Evolutionary conservation across 2,888 invertebrate species (phyloP), one percentile per base, ranked within the genome.

Genomic region (Hyppa rectilinea): DNA sequence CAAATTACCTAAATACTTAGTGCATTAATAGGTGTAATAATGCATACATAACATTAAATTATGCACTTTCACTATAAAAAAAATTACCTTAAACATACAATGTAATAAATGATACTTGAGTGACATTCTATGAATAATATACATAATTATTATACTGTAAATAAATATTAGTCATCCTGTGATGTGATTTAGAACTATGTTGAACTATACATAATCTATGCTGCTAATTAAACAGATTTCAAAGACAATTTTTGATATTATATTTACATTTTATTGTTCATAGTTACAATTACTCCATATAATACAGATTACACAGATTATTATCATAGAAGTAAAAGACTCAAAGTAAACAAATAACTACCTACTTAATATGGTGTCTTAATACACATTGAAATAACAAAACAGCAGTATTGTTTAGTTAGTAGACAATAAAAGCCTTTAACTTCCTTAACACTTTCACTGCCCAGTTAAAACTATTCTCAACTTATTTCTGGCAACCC

Each of bases 211-310:
- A 36, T 29, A 47, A 58, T 26, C 38, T 20, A 31, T 66, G 26
- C 50, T 40, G 45, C 23, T 36, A 29, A 49, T 56, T 38, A 62
- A 76, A 61, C 40, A 20, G 10, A 64, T 75, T 49, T 43, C 10
- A 70, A 75, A 59, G 49, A 61, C 45, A 50, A 34, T 62, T 63
- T 62, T 62, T 36, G 17, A 66, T 76, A 71, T 26, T 29, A 55
- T 77, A 62, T 71, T 80, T 71, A 76, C 77, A 78, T 31, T 80
- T 63, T 63, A 55, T 64, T 64, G 29, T 62, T 58, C 58, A 62
- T 60, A 69, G 56, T 69, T 70, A 68, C 55, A 62, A 23, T 55
- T 64, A 56, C 60, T 49, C 61, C 36, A 43, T 69, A 36, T 45
- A 40, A 34, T 49, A 65, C 52, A 64, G 56, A 72, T 73, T 56